phyloP scores from a whole-genome alignment of 2,888 invertebrate species.

The Piscicola geometra region DNA sequence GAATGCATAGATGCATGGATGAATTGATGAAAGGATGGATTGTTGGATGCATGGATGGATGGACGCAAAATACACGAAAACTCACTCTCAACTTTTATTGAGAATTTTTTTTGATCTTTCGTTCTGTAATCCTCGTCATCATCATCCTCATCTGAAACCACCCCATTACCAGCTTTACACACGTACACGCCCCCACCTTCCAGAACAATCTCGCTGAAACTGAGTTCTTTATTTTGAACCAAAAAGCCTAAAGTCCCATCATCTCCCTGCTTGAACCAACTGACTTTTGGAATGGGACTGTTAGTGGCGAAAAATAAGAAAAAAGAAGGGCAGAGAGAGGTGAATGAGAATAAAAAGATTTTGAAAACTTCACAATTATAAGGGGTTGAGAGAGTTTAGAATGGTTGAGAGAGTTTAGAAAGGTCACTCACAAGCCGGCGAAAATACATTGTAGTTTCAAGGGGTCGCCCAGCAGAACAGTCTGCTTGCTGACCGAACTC shows the following conservation, averaged over 20 bases:
- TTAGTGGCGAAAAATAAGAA: no score
- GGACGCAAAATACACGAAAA: no score
- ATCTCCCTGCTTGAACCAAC: not conserved
- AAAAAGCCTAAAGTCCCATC: not conserved
- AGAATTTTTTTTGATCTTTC: slow-evolving; percentile 12
- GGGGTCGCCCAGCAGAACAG: slow-evolving; percentile 4
- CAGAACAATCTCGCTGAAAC: not conserved
- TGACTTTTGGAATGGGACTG: not conserved
- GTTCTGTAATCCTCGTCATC: not conserved
- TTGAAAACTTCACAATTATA: no score
- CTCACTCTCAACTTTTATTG: not conserved
- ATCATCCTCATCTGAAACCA: not conserved
- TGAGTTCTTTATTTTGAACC: not conserved
- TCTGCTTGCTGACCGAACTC: slow-evolving; percentile 3
- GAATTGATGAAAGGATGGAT: no score
- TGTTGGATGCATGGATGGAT: no score
- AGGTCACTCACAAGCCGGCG: slow-evolving; percentile 23
- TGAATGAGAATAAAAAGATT: no score
- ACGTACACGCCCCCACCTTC: slow-evolving; percentile 14
- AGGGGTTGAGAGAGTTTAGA: no score
- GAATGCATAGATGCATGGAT: no score
- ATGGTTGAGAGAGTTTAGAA: no score
- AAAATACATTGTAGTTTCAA: slow-evolving; percentile 23
- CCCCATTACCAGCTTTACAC: slow-evolving; percentile 28
- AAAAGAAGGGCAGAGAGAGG: no score